Percentiles rank a stretch among this genome's conserved stretches.
phyloP scores from a whole-genome alignment of 2,113 vertebrate genomes.

The Girardinichthys multiradiatus region DNA sequence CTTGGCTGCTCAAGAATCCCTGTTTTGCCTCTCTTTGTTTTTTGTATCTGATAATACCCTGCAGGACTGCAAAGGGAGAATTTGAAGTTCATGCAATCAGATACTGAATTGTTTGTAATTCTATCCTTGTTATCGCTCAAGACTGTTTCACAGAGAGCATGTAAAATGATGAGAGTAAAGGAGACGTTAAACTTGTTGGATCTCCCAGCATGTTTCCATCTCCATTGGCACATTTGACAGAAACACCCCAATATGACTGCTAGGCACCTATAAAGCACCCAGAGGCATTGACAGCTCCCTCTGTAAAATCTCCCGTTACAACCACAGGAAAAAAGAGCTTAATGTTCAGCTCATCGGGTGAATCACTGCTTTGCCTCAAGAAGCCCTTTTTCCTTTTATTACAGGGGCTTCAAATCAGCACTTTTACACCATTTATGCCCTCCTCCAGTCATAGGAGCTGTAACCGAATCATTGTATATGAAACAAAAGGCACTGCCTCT shows the following conservation, averaged over 20 bases:
- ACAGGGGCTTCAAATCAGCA: constrained; percentile 29
- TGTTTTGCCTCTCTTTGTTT: constrained; percentile 4
- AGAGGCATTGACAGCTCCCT: constrained; percentile 67
- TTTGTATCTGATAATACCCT: constrained; percentile 10
- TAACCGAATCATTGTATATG: constrained; percentile 18
- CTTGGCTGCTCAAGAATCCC: constrained; percentile 55
- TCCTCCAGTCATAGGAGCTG: constrained; percentile 23
- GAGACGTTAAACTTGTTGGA: constrained; percentile 58
- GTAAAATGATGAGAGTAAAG: constrained; percentile 14
- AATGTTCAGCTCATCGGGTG: constrained; percentile 56
- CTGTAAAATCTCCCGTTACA: constrained; percentile 65
- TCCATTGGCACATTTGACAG: constrained; percentile 72
- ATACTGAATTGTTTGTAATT: constrained; percentile 24
- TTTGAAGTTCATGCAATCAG: constrained; percentile 13
- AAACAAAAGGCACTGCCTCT: constrained; percentile 40
- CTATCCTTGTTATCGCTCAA: constrained; percentile 20
- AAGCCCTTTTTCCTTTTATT: constrained; percentile 39
- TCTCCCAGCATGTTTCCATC: constrained; percentile 51
- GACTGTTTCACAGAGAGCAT: background rate
- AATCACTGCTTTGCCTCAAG: constrained; percentile 58
- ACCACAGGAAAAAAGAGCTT: constrained; percentile 46
- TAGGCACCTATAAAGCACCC: constrained; percentile 71
- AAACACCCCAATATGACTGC: constrained; percentile 63
- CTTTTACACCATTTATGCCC: constrained; percentile 36
- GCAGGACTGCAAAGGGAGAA: constrained; percentile 1